phyloP scores from a whole-genome alignment of 2,888 invertebrate genomes.

The Elgonia sp. region DNA sequence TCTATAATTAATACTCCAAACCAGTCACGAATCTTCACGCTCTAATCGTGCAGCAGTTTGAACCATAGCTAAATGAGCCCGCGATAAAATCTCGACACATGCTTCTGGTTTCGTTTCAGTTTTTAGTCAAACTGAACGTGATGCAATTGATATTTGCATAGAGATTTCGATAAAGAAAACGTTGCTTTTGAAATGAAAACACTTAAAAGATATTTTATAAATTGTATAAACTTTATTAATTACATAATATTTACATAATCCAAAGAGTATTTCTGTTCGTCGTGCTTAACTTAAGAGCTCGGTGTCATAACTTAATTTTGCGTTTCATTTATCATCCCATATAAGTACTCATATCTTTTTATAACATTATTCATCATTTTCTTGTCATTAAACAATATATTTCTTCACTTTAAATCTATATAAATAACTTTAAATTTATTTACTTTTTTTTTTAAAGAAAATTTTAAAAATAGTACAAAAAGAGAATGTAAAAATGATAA shows the following conservation, averaged over 20 bases:
- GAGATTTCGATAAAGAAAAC: neutral
- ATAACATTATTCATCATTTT: too few relatives aligned
- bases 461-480: neutral
- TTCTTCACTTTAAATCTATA: neutral
- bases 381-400: too few relatives aligned
- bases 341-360: neutral
- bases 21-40: constrained; percentile 41
- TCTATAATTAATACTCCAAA: constrained; percentile 34
- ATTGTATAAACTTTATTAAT: constrained; percentile 71
- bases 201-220: constrained; percentile 20
- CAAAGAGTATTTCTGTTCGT: constrained; percentile 46
- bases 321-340: constrained; percentile 36
- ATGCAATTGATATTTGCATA: constrained; percentile 23
- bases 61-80: constrained; percentile 20
- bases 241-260: constrained; percentile 71
- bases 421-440: constrained; percentile 22
- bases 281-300: constrained; percentile 47
- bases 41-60: constrained; percentile 21
- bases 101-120: constrained; percentile 36
- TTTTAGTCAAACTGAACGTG: neutral
- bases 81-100: constrained; percentile 38
- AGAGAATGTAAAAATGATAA: neutral
- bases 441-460: too few relatives aligned
- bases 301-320: constrained; percentile 50
- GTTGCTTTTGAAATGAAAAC: neutral